Evolutionary conservation across 2,113 vertebrate genomes (phyloP).

Genomic region (Ardeotis arabs): DNA sequence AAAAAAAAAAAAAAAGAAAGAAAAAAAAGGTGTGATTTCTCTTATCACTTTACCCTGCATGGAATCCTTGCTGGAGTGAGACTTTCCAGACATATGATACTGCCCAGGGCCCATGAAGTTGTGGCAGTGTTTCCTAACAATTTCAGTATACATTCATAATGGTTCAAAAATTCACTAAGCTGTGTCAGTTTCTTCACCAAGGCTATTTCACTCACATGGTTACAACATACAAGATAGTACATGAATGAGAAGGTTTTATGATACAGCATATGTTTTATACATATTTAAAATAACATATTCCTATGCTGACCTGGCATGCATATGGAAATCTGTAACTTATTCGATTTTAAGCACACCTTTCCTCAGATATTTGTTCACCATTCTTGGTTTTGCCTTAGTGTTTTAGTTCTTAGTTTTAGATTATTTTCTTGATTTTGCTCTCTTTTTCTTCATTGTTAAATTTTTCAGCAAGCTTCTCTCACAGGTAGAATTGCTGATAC

Average conservation of each 20-base stretch:
- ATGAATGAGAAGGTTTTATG: neutral
- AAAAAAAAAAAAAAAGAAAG: too few relatives aligned
- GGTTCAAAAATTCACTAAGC: neutral
- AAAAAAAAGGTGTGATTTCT: neutral
- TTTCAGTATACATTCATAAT: neutral
- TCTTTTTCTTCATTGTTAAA: neutral
- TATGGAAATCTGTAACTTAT: neutral
- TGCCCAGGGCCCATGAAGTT: neutral
- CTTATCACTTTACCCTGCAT: neutral
- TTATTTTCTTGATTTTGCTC: neutral
- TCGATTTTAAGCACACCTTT: rapidly evolving
- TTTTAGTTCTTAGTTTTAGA: neutral
- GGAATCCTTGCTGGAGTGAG: neutral
- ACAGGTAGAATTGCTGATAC: neutral
- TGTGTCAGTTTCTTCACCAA: neutral
- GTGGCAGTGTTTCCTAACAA: neutral
- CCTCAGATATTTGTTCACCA: neutral
- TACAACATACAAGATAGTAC: neutral
- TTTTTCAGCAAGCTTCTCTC: neutral
- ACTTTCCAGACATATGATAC: neutral
- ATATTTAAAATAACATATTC: neutral
- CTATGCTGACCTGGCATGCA: neutral
- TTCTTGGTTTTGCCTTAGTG: neutral
- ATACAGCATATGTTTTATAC: neutral
- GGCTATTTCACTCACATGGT: neutral